Evolutionary conservation across 2,888 invertebrate species (phyloP).

Genomic region (Luffia ferchaultella): DNA sequence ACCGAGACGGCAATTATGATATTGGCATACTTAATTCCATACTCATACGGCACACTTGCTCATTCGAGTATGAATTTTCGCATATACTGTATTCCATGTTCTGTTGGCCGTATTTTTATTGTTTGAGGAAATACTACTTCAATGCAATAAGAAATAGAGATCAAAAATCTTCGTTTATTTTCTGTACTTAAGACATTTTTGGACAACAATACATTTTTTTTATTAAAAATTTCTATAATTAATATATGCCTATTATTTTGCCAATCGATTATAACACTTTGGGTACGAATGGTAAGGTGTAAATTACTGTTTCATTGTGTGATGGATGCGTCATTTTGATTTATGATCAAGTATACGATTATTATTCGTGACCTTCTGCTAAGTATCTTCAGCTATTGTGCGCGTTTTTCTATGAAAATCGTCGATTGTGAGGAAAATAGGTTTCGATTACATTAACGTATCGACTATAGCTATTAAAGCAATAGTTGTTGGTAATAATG

Average conservation of each 20-base stretch:
- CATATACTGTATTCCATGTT: too few relatives aligned
- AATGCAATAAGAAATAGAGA: not conserved
- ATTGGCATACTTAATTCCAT: conserved; percentile 62
- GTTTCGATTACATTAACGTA: not conserved
- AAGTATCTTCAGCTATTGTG: conserved; percentile 10
- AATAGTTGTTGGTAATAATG: not conserved
- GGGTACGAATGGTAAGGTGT: too few relatives aligned
- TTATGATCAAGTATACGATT: too few relatives aligned
- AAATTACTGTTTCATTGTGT: too few relatives aligned
- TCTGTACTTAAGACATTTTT: not conserved
- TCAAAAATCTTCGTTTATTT: not conserved
- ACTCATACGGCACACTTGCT: conserved; percentile 44
- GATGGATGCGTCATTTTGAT: too few relatives aligned
- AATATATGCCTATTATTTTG: too few relatives aligned
- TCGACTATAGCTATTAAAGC: not conserved
- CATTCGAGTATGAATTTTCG: conserved; percentile 42
- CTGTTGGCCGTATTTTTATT: too few relatives aligned
- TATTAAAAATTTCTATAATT: too few relatives aligned
- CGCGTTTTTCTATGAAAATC: conserved; percentile 9
- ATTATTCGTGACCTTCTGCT: not conserved
- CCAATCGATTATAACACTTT: too few relatives aligned
- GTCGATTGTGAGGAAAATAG: conserved; percentile 11
- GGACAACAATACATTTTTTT: not conserved
- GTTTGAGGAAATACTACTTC: conserved; percentile 8
- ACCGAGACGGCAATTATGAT: conserved; percentile 40